Percentiles rank a stretch among this genome's conserved stretches.
Conservation (phyloP, 2,888 invertebrate genomes). For the Heteromyza rotundicornis region DNA sequence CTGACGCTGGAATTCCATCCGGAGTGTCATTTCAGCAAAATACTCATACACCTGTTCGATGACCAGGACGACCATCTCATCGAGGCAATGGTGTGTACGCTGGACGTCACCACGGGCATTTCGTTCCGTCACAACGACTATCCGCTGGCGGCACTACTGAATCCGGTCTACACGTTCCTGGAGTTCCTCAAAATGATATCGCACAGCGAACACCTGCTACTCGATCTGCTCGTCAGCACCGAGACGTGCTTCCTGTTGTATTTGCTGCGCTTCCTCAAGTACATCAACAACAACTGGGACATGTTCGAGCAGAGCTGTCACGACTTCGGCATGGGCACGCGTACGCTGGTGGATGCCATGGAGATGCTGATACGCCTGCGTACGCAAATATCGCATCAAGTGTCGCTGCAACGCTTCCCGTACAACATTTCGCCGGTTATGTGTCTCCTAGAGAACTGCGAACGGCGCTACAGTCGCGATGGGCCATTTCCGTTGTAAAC, state of each 20-base stretch:
- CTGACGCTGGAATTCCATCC: conserved; percentile 84
- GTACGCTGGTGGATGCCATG: conserved; percentile 81
- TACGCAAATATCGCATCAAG: conserved; percentile 80
- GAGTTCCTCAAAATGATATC: conserved; percentile 85
- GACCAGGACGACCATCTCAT: conserved; percentile 91
- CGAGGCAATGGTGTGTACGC: conserved; percentile 89
- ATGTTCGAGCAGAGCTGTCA: conserved; percentile 82
- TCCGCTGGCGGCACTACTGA: conserved; percentile 79
- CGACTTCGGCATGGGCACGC: conserved; percentile 52
- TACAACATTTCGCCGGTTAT: conserved; percentile 90
- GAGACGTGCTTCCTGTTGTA: conserved; percentile 90
- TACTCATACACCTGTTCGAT: conserved; percentile 85
- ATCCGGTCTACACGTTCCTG: conserved; percentile 85
- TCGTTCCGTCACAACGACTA: conserved; percentile 82
- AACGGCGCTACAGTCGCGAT: conserved; percentile 82
- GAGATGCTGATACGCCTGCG: conserved; percentile 79
- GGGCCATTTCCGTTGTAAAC: too few species aligned
- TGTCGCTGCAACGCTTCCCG: conserved; percentile 82
- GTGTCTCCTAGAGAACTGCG: conserved; percentile 81
- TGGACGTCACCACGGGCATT: conserved; percentile 86
- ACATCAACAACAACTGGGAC: conserved; percentile 81
- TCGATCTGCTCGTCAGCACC: conserved; percentile 87
- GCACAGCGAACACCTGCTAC: conserved; percentile 78
- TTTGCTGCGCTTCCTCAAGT: conserved; percentile 82
- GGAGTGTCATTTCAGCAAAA: conserved; percentile 85